Evolutionary conservation across 2,888 invertebrate species (phyloP), one percentile per base, ranked within the genome.

Genomic region (Caenorhabditis sp.): DNA sequence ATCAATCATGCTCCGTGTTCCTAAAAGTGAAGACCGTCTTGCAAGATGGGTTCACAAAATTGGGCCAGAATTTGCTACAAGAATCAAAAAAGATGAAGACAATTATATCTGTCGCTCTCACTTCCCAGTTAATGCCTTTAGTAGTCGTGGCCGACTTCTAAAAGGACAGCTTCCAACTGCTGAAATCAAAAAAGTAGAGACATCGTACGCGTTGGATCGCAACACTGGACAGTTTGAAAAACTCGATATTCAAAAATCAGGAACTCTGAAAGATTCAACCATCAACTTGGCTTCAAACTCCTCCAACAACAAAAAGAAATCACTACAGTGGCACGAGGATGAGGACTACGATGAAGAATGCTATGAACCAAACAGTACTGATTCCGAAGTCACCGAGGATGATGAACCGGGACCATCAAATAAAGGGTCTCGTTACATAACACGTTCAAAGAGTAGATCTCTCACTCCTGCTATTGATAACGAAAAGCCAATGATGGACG

Each of bases 71-170:
- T 80, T 80, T 28, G 61, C 26, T 15, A 15, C n/a, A 3, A n/a
- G 71, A n/a, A 18, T 72, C 5, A 60, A 56, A 9, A 5, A 35
- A 2, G 40, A 40, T 8, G 61, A n/a, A 3, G 58, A 61, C 9
- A 70, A 60, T 13, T 55, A 51, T n/a, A 56, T 80, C 5, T 80
- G 79, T 20, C 79, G 79, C 5, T 2, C 26, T 0, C 79, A 80
- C 35, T 80, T 80, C 32, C 24, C 71, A 0, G 47, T 61, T 13
- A n/a, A 22, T 20, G 67, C 71, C 1, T 80, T 80, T 35, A 67
- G 71, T 35, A 72, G 44, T 8, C 51, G 67, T 44, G 71, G 71
- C 20, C 51, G 79, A 22, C 58, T 80, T 50, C 18, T 68, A 13
- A 80, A 68, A 37, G 77, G 71, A 61, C 61, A 67, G 62, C 28